phyloP scores from a whole-genome alignment of 2,113 vertebrate genomes.

The Heptranchias perlo region DNA sequence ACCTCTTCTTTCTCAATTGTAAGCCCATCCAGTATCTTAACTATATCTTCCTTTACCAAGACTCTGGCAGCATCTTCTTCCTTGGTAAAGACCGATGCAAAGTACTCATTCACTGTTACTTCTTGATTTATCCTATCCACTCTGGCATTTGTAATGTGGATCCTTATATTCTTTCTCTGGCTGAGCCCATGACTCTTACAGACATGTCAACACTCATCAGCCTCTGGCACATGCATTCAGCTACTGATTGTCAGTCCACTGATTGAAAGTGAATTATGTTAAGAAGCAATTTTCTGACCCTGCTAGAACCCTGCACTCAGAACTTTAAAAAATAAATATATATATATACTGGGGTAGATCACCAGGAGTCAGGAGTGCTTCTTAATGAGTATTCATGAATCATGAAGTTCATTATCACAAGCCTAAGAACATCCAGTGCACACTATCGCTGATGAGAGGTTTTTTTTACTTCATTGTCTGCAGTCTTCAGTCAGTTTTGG shows the following conservation, averaged over 20 bases:
- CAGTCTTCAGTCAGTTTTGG: background rate
- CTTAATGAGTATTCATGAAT: background rate
- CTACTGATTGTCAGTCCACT: background rate
- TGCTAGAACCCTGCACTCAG: background rate
- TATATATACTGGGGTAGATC: background rate
- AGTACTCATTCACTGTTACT: too few relatives aligned
- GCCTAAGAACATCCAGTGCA: background rate
- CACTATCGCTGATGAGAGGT: background rate
- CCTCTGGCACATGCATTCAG: background rate
- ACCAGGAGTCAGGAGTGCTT: background rate
- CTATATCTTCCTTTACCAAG: too few relatives aligned
- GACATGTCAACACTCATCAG: background rate
- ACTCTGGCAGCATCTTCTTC: too few relatives aligned
- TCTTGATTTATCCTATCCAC: too few relatives aligned
- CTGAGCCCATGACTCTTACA: background rate
- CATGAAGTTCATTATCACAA: background rate
- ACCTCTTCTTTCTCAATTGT: too few relatives aligned
- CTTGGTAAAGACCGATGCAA: too few relatives aligned
- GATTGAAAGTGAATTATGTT: background rate
- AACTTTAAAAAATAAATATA: background rate
- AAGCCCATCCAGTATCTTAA: too few relatives aligned
- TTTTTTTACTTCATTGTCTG: background rate
- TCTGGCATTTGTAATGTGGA: too few relatives aligned
- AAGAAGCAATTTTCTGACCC: background rate
- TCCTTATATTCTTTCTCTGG: background rate